Percentiles rank a stretch among this genome's conserved stretches.
Evolutionary conservation across 2,797 vertebrate genomes (phyloP).

Genomic region (Peromyscus melanophrys): DNA sequence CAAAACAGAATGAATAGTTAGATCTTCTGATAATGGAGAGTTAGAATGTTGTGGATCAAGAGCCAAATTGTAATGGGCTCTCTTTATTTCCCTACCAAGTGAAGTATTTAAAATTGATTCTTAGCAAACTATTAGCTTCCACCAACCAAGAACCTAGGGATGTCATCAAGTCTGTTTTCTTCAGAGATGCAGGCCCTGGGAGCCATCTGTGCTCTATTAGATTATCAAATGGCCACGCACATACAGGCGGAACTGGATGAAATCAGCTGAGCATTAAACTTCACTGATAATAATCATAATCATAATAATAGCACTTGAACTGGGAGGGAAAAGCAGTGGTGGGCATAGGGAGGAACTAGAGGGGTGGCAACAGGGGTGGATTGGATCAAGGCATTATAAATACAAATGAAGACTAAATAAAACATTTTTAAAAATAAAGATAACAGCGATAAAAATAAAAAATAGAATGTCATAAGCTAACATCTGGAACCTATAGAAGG

Average conservation of each 20-base stretch:
- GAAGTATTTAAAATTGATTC: background rate
- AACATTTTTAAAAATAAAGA: background rate
- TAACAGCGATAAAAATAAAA: background rate
- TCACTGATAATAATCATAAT: too few relatives aligned
- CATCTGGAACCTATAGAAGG: background rate
- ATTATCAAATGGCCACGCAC: too few relatives aligned
- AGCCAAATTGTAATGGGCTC: background rate
- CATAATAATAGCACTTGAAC: background rate
- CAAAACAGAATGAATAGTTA: background rate
- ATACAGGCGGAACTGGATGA: background rate
- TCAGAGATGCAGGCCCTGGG: background rate
- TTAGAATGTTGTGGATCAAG: background rate
- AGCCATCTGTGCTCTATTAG: too few relatives aligned
- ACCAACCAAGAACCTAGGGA: background rate
- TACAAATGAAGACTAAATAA: background rate
- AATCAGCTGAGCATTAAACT: background rate
- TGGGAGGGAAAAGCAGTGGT: background rate
- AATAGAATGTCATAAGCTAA: background rate
- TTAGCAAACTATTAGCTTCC: background rate
- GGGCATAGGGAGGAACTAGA: background rate
- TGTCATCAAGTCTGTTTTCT: background rate
- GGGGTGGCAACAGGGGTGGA: background rate
- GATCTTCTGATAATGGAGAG: background rate
- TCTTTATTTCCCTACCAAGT: background rate
- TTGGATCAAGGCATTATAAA: background rate